Evolutionary conservation across 2,113 vertebrate genomes (phyloP), one percentile per base, ranked within the genome.

Genomic region (Apistogramma diplotaenia): DNA sequence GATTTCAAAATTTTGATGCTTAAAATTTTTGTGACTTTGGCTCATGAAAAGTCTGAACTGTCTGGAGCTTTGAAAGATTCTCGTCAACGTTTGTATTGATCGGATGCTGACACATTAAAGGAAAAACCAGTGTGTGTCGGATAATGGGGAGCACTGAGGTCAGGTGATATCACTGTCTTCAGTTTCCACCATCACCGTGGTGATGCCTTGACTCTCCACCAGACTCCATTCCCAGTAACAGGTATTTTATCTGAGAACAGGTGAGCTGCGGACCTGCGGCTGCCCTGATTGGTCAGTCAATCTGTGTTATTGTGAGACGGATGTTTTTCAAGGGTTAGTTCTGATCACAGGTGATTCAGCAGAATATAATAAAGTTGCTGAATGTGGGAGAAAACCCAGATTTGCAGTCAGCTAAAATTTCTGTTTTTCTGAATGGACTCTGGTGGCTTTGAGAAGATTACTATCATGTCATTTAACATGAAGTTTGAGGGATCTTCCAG

Each of bases 361-460:
- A 19, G 37, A 21, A 37, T n/a, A 0, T 62, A 8, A 62, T 23
- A 16, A 25, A 9, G 37, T 27, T 21, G 4, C 61, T 0, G 11
- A 62, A 33, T 23, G 10, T 40, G 0, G 8, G 60, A 33, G 40
- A 33, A 62, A 62, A 62, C 6, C 1, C 2, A 15, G 19, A 23
- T 67, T 67, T 67, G 4, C 15, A 0, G 5, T 15, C 37, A 2
- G 21, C 21, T 67, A 19, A 27, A 27, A 27, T 46, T 37, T 11
- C 15, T 12, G 37, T 27, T 67, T 67, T 46, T 67, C 40, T 49
- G 40, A 43, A 40, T 62, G 60, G 60, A 65, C 29, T 33, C 18
- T 59, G 57, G 29, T 3, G 11, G 37, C 37, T 40, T 40, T 13
- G 58, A n/a, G 16, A 33, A 3, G 29, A 11, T 4, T n/a, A n/a